Percentiles rank a stretch among this genome's conserved stretches.
Evolutionary conservation across 1,140 invertebrate species (phyloP).

Genomic region (Babylonia areolata): DNA sequence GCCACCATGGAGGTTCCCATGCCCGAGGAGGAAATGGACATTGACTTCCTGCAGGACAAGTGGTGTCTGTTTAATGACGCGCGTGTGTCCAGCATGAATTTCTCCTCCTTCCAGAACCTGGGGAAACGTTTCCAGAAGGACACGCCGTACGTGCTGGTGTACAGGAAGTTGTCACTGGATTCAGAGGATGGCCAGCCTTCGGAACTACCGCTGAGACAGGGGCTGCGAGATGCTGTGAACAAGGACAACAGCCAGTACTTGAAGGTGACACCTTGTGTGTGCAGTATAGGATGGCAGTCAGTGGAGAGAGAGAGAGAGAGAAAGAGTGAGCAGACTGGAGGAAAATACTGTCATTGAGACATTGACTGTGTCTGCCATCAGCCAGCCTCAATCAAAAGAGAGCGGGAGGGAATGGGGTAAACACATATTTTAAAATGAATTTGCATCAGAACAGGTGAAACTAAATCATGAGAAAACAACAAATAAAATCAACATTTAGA

Average conservation of each 20-base stretch:
- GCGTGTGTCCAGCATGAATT: constrained; percentile 80
- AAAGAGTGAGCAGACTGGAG: too few species aligned
- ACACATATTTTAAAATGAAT: too few species aligned
- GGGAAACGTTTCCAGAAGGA: constrained; percentile 80
- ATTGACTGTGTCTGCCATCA: too few species aligned
- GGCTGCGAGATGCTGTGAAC: constrained; percentile 76
- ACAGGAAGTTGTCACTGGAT: constrained; percentile 75
- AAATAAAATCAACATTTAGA: too few species aligned
- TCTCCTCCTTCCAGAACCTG: constrained; percentile 80
- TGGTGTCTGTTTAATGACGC: constrained; percentile 92
- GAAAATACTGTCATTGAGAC: too few species aligned
- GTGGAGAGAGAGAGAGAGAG: too few species aligned
- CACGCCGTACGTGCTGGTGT: constrained; percentile 90
- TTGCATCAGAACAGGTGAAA: too few species aligned
- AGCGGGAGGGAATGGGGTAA: too few species aligned
- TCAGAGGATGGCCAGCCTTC: constrained; percentile 39
- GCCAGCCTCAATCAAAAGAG: not conserved
- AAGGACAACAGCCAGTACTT: constrained; percentile 75
- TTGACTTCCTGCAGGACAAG: constrained; percentile 74
- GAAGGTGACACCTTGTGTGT: constrained; percentile 60
- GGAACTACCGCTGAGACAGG: constrained; percentile 72
- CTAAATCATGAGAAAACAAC: too few species aligned
- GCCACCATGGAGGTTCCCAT: not conserved
- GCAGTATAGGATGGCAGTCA: too few species aligned
- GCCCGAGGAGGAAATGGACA: constrained; percentile 50